Base-by-base conservation (phyloP, 2,797 vertebrate species). In the Tapera naevia region DNA sequence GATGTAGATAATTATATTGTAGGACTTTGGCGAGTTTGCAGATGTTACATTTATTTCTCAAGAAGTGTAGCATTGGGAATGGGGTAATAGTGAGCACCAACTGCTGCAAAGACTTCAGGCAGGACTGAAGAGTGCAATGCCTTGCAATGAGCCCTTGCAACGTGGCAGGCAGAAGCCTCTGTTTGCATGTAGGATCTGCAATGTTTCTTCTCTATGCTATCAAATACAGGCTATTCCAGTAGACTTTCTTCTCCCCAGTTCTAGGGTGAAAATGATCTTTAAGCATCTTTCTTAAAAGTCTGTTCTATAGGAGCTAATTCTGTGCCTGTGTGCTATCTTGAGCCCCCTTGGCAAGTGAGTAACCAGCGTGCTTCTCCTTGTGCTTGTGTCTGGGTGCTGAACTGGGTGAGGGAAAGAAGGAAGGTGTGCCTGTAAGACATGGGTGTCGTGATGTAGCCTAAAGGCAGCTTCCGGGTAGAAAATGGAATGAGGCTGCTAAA, bases 151-250 rank as follows among this genome's bases (percentile, higher is more conserved):
- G 5, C 30, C 35, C 21, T 70, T 60, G 22, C 9, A 72, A 6
- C 0, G 0, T 17, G 11, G 11, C 56, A 22, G 7, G 19, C 8
- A 19, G 9, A 65, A 74, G 16, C 22, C 6, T 74, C 23, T 67
- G 0, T 0, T 35, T 35, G 32, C 12, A 3, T 7, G 6, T 18
- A 39, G 21, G 12, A 46, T 46, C n/a, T 72, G 32, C 33, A 64
- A 0, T 0, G 0, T 35, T 80, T 74, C 39, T 83, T 70, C 56
- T 74, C 22, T 54, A 8, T 79, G 30, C 41, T 71, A 4, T 48
- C 0, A 3, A 61, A 33, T 27, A 41, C 4, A 50, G 16, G 13
- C 27, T 81, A 2, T 84, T 79, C 57, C 61, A 58, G 17, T 30
- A 57, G 21, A 33, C 8, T 53, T 60, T 15, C 58, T 53, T 60